phyloP scores from a whole-genome alignment of 2,888 invertebrate species.

The Lasioglossum malachurum region DNA sequence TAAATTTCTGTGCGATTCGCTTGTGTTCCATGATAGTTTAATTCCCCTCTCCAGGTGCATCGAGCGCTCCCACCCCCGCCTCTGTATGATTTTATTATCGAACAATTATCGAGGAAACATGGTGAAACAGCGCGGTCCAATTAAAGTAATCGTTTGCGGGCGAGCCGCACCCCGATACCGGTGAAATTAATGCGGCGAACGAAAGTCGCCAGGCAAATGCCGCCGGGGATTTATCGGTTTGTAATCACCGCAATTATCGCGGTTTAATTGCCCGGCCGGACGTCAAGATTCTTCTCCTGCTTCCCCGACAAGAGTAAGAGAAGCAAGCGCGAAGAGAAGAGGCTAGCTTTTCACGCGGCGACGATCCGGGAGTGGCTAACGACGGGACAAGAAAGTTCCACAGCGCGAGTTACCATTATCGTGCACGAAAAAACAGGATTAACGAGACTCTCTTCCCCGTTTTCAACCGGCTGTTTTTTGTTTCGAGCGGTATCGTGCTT shows the following conservation, averaged over 20 bases:
- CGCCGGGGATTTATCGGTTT: slow-evolving; percentile 44
- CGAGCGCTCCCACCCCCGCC: neutral
- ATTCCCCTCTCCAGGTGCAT: neutral
- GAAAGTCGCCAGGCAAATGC: slow-evolving; percentile 45
- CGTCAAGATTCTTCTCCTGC: slow-evolving; percentile 43
- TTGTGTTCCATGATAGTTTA: neutral
- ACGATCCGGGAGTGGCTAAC: slow-evolving; percentile 38
- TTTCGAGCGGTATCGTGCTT: neutral
- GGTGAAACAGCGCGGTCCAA: slow-evolving; percentile 35
- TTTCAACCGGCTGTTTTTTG: slow-evolving; percentile 12
- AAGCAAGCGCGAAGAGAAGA: slow-evolving; percentile 7
- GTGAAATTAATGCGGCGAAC: slow-evolving; percentile 61
- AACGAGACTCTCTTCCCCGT: slow-evolving; percentile 51
- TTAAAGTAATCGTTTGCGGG: slow-evolving; percentile 63
- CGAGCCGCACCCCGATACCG: slow-evolving; percentile 14
- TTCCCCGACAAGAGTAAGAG: neutral
- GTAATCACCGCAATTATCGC: slow-evolving; percentile 63
- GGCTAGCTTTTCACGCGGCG: slow-evolving; percentile 48
- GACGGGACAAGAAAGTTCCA: slow-evolving; percentile 62
- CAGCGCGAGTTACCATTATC: slow-evolving; percentile 65
- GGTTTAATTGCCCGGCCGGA: slow-evolving; percentile 58
- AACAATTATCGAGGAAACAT: slow-evolving; percentile 51
- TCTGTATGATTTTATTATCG: slow-evolving; percentile 35
- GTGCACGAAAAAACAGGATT: slow-evolving; percentile 64
- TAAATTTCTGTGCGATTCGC: slow-evolving; percentile 14